Conservation (phyloP, 2,797 vertebrate genomes). For the Typhlichthys eigenmanni region DNA sequence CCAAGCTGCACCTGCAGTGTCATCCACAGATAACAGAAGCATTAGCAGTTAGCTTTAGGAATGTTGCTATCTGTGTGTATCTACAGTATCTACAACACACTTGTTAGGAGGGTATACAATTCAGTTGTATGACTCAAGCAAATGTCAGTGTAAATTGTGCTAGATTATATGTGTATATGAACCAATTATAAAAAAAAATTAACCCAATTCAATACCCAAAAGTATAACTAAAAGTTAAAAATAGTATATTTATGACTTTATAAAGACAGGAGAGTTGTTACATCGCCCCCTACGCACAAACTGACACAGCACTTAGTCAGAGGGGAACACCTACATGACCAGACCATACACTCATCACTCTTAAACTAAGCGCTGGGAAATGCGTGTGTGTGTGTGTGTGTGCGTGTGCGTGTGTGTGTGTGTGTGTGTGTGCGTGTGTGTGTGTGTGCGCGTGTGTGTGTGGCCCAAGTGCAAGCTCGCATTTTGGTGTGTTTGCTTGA, state of each 20-base stretch:
- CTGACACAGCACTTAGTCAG: constrained; percentile 69
- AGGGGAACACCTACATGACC: constrained; percentile 62
- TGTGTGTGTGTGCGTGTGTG: constrained; percentile 3
- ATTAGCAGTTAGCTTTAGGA: constrained; percentile 49
- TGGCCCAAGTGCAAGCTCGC: background rate
- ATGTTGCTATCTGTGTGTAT: constrained; percentile 48
- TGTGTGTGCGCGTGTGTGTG: constrained; percentile 7
- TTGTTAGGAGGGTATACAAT: no score
- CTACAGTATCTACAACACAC: constrained; percentile 14
- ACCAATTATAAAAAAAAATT: background rate
- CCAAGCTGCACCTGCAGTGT: constrained; percentile 69
- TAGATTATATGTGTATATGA: background rate
- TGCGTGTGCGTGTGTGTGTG: constrained; percentile 7
- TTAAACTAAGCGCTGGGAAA: constrained; percentile 33
- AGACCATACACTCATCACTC: constrained; percentile 59
- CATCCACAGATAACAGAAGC: constrained; percentile 56
- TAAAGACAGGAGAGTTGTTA: constrained; percentile 27
- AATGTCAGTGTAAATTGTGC: no score
- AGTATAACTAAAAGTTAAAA: constrained; percentile 23
- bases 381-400: constrained; percentile 4
- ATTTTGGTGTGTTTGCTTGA: constrained; percentile 8
- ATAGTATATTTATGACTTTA: constrained; percentile 1
- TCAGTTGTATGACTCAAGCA: no score
- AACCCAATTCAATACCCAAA: background rate
- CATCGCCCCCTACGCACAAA: constrained; percentile 29